A percentile compares a stretch with the other conserved stretches of the same genome.
phyloP scores from a whole-genome alignment of 1,140 invertebrate species.

The Meloidogyne exigua region DNA sequence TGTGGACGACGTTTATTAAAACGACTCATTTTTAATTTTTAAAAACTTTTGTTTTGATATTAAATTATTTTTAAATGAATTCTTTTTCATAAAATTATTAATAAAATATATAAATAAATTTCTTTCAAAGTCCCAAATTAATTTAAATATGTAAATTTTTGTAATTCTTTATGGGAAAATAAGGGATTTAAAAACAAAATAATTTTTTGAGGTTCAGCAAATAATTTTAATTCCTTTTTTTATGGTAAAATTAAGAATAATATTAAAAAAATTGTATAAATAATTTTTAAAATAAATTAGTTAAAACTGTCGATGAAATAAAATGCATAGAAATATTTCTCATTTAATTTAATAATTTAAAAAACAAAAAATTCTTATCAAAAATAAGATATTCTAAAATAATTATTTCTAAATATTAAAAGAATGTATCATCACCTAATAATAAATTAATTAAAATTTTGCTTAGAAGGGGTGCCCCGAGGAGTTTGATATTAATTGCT shows the following conservation, averaged over 20 bases:
- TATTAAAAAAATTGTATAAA: too few relatives aligned
- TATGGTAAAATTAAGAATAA: too few relatives aligned
- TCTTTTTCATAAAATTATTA: neutral
- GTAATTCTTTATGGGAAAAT: neutral
- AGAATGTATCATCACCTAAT: neutral
- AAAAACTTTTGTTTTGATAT: neutral
- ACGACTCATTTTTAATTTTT: neutral
- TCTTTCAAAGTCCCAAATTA: neutral
- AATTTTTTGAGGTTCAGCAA: neutral
- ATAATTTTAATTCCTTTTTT: neutral
- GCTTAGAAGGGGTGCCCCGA: neutral
- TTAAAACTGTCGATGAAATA: too few relatives aligned
- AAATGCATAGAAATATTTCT: neutral
- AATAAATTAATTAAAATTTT: slow-evolving; percentile 4
- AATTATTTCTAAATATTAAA: neutral
- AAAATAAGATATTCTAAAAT: slow-evolving; percentile 13
- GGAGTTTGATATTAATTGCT: slow-evolving; percentile 28
- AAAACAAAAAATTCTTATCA: neutral
- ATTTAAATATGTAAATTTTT: neutral
- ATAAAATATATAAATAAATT: neutral
- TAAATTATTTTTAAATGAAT: neutral
- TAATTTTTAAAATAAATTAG: too few relatives aligned
- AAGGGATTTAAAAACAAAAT: neutral
- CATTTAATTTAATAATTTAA: neutral
- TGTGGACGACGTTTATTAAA: slow-evolving; percentile 8